These are phyloP conservation scores for Hypotaenidia philippensis DNA, from an alignment of 2,797 vertebrate genomes.

Conservation along the genomic window DNA sequence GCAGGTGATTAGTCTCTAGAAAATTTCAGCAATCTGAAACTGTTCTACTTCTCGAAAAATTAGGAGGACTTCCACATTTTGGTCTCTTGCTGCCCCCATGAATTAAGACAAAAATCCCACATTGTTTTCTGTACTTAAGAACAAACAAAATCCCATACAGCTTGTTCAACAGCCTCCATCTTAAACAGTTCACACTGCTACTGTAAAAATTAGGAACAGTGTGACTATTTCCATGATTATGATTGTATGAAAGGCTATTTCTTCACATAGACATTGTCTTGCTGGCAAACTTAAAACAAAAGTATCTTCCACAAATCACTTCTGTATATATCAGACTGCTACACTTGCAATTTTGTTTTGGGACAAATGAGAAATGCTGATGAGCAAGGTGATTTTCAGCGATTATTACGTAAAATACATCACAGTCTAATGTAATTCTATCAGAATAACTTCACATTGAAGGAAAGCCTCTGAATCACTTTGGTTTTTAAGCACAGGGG, in stretches of 20 bases:
- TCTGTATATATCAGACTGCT: background rate
- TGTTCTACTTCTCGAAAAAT: background rate
- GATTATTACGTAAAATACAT: background rate
- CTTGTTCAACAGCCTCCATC: background rate
- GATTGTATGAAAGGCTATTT: background rate
- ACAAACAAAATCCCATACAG: background rate
- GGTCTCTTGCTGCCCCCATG: background rate
- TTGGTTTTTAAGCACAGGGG: background rate
- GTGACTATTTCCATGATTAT: background rate
- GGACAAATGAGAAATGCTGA: accelerated
- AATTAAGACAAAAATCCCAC: background rate
- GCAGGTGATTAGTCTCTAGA: background rate
- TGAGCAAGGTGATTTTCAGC: accelerated
- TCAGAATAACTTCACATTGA: background rate
- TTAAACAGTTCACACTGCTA: background rate
- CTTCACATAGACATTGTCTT: accelerated
- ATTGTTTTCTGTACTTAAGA: background rate
- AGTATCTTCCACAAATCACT: background rate
- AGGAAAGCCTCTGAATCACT: background rate
- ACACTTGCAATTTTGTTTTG: background rate
- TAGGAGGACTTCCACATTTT: background rate
- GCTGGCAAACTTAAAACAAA: background rate
- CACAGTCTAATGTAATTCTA: background rate
- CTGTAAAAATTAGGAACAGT: background rate
- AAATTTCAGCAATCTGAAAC: background rate